These are phyloP conservation scores for Acanthornis magna DNA, from an alignment of 2,797 vertebrate genomes.

Conservation along the genomic window DNA sequence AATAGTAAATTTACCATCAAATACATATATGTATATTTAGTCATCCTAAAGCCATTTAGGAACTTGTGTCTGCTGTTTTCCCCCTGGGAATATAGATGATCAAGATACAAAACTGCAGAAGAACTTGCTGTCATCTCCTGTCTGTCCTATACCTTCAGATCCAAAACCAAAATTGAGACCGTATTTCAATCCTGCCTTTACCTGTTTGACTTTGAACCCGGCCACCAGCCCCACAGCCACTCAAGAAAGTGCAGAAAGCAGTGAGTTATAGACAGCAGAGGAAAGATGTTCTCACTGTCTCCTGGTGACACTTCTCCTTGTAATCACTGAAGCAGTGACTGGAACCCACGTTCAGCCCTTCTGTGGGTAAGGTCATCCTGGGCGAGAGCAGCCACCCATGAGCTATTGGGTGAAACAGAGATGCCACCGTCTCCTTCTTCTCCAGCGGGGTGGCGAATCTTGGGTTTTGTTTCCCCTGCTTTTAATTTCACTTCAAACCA, in stretches of 20 bases:
- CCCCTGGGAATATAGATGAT: not conserved
- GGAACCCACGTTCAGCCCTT: not conserved
- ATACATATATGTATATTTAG: not conserved
- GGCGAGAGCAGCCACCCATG: not conserved
- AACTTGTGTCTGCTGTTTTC: not conserved
- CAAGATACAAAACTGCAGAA: not conserved
- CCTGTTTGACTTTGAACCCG: not conserved
- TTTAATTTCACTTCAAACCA: conserved; percentile 39
- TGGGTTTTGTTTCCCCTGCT: not conserved
- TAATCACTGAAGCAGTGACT: not conserved
- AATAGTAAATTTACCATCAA: not conserved
- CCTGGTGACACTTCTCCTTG: not conserved
- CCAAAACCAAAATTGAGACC: not conserved
- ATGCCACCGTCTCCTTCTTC: not conserved
- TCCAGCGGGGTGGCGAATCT: not conserved
- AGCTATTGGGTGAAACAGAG: not conserved
- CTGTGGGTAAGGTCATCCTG: not conserved
- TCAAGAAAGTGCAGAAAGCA: not conserved
- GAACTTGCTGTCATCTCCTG: not conserved
- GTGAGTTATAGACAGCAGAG: not conserved
- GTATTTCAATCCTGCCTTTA: not conserved
- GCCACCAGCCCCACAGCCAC: not conserved
- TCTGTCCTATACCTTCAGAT: not conserved
- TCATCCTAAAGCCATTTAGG: not conserved
- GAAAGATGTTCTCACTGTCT: not conserved